Conservation (phyloP, 2,888 invertebrate genomes). For the Mechanitis messenoides region DNA sequence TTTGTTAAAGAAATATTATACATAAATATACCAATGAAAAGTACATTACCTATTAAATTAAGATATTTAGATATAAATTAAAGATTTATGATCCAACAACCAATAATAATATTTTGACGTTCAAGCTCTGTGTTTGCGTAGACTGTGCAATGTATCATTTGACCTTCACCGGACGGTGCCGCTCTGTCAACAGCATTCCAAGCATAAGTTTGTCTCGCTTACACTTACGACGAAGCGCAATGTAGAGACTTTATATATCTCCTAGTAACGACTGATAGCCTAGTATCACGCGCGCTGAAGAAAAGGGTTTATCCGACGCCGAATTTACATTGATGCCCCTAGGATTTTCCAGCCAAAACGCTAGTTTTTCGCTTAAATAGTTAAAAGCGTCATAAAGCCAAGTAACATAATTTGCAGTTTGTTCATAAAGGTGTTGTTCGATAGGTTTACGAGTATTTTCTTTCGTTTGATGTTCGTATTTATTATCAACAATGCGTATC, state of each 20-base stretch:
- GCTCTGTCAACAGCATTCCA: conserved; percentile 63
- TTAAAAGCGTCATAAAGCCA: conserved; percentile 21
- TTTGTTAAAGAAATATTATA: no score
- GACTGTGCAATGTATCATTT: conserved; percentile 63
- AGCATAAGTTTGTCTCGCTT: conserved; percentile 53
- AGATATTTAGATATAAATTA: not conserved
- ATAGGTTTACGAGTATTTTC: conserved; percentile 6
- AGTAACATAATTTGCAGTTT: conserved; percentile 11
- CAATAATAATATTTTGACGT: not conserved
- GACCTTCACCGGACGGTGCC: conserved; percentile 66
- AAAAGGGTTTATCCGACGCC: conserved; percentile 77
- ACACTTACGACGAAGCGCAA: conserved; percentile 40
- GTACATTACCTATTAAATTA: no score
- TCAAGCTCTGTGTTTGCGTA: conserved; percentile 39
- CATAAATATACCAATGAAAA: no score
- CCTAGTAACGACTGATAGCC: conserved; percentile 58
- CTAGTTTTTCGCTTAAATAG: conserved; percentile 53
- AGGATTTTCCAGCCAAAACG: conserved; percentile 65
- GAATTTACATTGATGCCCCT: conserved; percentile 61
- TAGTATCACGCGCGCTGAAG: conserved; percentile 77
- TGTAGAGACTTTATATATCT: conserved; percentile 48
- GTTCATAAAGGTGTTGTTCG: no score
- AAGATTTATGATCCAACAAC: not conserved
- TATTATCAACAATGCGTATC: conserved; percentile 16
- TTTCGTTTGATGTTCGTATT: conserved; percentile 26